phyloP scores from a whole-genome alignment of 2,888 invertebrate genomes.

The Zaprionus obscuricornis region DNA sequence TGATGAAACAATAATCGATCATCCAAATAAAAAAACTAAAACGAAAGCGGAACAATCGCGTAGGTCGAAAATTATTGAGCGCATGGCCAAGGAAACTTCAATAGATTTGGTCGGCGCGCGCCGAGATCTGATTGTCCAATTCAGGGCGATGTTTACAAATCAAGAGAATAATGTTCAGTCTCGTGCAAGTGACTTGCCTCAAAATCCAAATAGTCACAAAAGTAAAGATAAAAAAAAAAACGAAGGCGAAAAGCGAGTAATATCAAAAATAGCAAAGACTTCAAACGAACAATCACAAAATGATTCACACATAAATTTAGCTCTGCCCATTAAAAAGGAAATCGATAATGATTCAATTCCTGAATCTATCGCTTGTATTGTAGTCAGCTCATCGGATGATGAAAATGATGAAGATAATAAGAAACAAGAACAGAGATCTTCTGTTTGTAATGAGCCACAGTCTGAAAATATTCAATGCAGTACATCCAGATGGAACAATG shows the following conservation, averaged over 20 bases:
- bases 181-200: no score
- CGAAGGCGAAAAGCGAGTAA: no score
- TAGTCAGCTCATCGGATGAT: slow-evolving; percentile 58
- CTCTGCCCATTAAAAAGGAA: slow-evolving; percentile 18
- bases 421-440: slow-evolving; percentile 45
- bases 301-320: no score
- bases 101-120: slow-evolving; percentile 55
- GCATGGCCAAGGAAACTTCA: slow-evolving; percentile 24
- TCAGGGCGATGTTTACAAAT: slow-evolving; percentile 39
- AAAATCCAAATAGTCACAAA: no score
- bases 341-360: not conserved
- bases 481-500: slow-evolving; percentile 47
- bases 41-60: not conserved
- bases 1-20: no score
- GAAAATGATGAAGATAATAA: slow-evolving; percentile 12
- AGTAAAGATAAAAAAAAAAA: no score
- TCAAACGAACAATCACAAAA: no score
- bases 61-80: not conserved
- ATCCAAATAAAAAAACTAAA: not conserved
- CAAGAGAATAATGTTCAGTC: no score
- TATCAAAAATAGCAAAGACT: no score
- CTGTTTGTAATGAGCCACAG: no score
- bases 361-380: slow-evolving; percentile 9
- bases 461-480: slow-evolving; percentile 38
- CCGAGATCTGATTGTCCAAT: no score